Base-by-base conservation (phyloP, 2,888 invertebrate species). In the Lithosia quadra region DNA sequence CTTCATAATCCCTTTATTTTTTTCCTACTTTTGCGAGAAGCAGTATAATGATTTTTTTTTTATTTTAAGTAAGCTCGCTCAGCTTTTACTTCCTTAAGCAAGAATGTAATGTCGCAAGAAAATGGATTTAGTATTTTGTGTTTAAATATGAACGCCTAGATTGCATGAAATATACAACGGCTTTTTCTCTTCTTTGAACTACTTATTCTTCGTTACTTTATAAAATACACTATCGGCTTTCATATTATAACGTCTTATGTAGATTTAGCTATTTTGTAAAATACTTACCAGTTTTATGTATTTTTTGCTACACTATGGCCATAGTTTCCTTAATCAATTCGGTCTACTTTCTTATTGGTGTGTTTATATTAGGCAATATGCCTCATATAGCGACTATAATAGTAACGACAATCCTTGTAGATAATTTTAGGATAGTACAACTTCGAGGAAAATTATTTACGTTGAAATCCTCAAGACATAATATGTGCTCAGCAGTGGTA, bases 1-100 rank as follows among this genome's bases (percentile, higher is more conserved):
- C 59, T 73, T 60, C 58, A 71, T 72, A 73, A 75, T 77, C 63
- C 66, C 64, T 69, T 75, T 77, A 67, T 65, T 75, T 69, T 67
- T 60, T 66, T 60, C 62, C 33, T 39, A 28, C 61, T 70, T 70
- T 77, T 75, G 63, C 34, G 59, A 24, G 55, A 43, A 58, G 56
- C 53, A 24, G 63, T 67, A 60, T 63, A 67, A 61, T 63, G 49
- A 57, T 61, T 58, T 62, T 53, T 63, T 39, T 36, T 65, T 66
- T 70, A 69, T 67, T 66, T 64, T 61, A 68, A 43, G 63, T 63
- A 59, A 59, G 63, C 58, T 43, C 63, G 57, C 67, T 53, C 62
- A 24, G 63, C 59, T 63, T 68, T 68, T 68, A 67, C 59, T 68
- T 63, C 49, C 28, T 55, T 64, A 64, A 58, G 64, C 22, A 39